A percentile compares a stretch with the other conserved stretches of the same genome.
Evolutionary conservation across 92 coral and sea anemone species (phyloP).

Genomic region (Phenganax subtilis): DNA sequence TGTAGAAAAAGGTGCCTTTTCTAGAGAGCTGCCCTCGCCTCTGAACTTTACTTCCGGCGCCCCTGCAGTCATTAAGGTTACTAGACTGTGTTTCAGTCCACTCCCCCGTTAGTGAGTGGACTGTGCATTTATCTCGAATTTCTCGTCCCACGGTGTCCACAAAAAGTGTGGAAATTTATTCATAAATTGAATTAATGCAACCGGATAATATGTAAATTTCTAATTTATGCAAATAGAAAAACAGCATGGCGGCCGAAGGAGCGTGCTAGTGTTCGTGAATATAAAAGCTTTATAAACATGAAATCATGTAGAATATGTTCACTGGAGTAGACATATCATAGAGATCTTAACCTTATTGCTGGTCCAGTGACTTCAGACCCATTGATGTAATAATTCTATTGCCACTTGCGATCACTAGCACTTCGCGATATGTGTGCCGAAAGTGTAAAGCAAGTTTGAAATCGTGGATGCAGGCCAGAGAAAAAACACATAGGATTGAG

Average conservation of each 20-base stretch:
- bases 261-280: too few species aligned
- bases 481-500: neutral
- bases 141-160: constrained; percentile 7
- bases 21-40: too few species aligned
- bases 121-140: constrained; percentile 36
- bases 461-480: neutral
- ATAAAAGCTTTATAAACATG: neutral
- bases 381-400: constrained; percentile 13
- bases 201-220: constrained; percentile 1
- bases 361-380: constrained; percentile 15
- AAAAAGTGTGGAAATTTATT: neutral
- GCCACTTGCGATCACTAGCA: constrained; percentile 3
- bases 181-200: neutral
- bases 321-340: neutral
- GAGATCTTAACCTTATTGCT: constrained; percentile 4
- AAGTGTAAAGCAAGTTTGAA: neutral
- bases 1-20: too few species aligned
- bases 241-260: constrained; percentile 16
- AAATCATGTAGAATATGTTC: constrained; percentile 15
- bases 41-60: too few species aligned
- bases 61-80: too few species aligned
- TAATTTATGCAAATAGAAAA: constrained; percentile 14
- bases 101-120: constrained; percentile 43
- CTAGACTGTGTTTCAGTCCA: constrained; percentile 49
- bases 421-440: constrained; percentile 25